Conservation (phyloP, 2,797 vertebrate species). For the Thamnophis elegans region DNA sequence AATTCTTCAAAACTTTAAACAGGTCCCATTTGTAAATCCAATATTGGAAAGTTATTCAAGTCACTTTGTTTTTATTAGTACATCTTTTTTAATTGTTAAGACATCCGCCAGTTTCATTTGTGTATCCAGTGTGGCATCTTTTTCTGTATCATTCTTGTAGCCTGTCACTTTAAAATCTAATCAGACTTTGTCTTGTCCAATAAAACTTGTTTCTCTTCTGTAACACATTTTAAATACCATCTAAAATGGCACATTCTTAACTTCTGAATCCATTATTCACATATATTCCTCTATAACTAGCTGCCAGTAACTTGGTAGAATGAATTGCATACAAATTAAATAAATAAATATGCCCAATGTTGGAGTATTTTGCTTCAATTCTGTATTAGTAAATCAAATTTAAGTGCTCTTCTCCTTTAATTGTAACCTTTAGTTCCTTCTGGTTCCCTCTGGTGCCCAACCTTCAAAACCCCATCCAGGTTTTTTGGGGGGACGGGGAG, state of each 20-base stretch:
- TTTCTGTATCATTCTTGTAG: neutral
- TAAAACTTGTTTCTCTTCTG: neutral
- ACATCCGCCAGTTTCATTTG: neutral
- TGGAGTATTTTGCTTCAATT: neutral
- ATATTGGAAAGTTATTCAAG: neutral
- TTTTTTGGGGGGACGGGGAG: too few relatives aligned
- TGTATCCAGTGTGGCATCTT: neutral
- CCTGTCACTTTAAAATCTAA: neutral
- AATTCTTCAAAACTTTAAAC: neutral
- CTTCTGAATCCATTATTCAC: neutral
- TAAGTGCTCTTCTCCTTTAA: neutral
- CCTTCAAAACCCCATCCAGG: neutral
- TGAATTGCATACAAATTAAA: too few relatives aligned
- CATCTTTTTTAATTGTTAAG: neutral
- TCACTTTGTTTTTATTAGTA: neutral
- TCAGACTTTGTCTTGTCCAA: neutral
- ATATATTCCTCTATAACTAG: neutral
- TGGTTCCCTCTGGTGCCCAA: neutral
- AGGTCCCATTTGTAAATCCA: neutral
- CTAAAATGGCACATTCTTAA: neutral
- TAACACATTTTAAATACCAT: too few relatives aligned
- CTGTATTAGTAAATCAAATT: neutral
- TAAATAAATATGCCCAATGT: neutral
- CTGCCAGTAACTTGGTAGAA: too few relatives aligned
- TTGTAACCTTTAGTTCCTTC: neutral